Evolutionary conservation across 92 coral and sea anemone genomes (phyloP).

Genomic region (Epizoanthus ramosus): DNA sequence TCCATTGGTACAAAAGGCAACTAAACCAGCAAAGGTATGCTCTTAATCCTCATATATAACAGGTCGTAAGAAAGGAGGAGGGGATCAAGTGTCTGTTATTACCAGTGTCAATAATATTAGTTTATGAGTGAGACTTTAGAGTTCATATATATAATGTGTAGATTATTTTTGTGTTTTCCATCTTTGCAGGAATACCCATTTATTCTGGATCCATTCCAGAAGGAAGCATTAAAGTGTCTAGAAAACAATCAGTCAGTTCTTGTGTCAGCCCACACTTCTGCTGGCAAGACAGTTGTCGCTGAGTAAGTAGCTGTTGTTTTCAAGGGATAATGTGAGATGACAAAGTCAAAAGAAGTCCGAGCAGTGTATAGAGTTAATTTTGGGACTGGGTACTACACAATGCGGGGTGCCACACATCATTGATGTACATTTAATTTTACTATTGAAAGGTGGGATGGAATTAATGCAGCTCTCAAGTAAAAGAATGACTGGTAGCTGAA

Average conservation of each 20-base stretch:
- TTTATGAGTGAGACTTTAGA: too few relatives aligned
- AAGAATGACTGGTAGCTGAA: too few relatives aligned
- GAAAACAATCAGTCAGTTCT: conserved; percentile 95
- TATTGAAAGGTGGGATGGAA: too few relatives aligned
- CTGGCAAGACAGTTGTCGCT: conserved; percentile 99
- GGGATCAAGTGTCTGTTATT: too few relatives aligned
- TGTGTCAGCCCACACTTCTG: conserved; percentile 98
- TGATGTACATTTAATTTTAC: too few relatives aligned
- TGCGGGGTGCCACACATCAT: too few relatives aligned
- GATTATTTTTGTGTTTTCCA: background rate
- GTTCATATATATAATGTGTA: too few relatives aligned
- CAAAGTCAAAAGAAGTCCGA: too few relatives aligned
- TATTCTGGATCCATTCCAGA: conserved; percentile 98
- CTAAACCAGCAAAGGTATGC: conserved; percentile 93
- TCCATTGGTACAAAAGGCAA: conserved; percentile 71
- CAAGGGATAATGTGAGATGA: background rate
- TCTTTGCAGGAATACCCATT: conserved; percentile 90
- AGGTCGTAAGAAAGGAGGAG: background rate
- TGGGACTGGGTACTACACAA: too few relatives aligned
- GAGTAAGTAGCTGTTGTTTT: conserved; percentile 60
- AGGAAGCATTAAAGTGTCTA: conserved; percentile 93
- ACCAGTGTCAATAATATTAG: too few relatives aligned
- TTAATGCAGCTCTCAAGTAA: too few relatives aligned
- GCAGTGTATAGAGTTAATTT: too few relatives aligned
- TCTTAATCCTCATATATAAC: background rate